These are phyloP conservation scores for Gymnoscopelus microlampas DNA, from an alignment of 2,797 vertebrate species.

Conservation along the genomic window DNA sequence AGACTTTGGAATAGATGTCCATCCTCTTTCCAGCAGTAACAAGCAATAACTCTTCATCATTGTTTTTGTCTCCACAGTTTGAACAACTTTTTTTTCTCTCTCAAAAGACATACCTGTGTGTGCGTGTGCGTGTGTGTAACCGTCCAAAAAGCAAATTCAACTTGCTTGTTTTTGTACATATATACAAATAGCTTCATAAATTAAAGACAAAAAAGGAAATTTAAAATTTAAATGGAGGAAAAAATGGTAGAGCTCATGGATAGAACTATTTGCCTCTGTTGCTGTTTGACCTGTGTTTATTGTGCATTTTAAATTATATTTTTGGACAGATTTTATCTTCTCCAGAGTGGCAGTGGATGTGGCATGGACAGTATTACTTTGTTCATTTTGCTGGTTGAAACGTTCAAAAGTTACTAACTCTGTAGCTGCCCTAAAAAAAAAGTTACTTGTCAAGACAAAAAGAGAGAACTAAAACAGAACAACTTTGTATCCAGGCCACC, in stretches of 20 bases:
- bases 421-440: conserved; percentile 50
- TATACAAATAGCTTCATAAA: conserved; percentile 79
- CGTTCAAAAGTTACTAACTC: conserved; percentile 50
- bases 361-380: conserved; percentile 68
- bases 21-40: conserved; percentile 79
- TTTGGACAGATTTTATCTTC: conserved; percentile 65
- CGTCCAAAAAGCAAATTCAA: conserved; percentile 70
- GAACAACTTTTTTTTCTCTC: conserved; percentile 22
- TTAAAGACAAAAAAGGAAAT: conserved; percentile 64
- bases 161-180: conserved; percentile 77
- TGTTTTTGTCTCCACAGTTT: conserved; percentile 55
- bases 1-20: conserved; percentile 65
- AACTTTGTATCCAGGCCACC: conserved; percentile 26
- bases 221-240: conserved; percentile 17
- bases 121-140: conserved; percentile 41
- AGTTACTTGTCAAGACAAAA: conserved; percentile 7
- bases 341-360: conserved; percentile 62
- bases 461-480: conserved; percentile 21
- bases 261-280: conserved; percentile 79
- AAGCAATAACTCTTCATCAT: conserved; percentile 82
- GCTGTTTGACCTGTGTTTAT: conserved; percentile 80
- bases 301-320: conserved; percentile 80
- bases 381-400: conserved; percentile 66
- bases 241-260: conserved; percentile 67
- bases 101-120: conserved; percentile 39